Conservation (phyloP, 1,140 invertebrate species). For the Drosophila subpulchrella region DNA sequence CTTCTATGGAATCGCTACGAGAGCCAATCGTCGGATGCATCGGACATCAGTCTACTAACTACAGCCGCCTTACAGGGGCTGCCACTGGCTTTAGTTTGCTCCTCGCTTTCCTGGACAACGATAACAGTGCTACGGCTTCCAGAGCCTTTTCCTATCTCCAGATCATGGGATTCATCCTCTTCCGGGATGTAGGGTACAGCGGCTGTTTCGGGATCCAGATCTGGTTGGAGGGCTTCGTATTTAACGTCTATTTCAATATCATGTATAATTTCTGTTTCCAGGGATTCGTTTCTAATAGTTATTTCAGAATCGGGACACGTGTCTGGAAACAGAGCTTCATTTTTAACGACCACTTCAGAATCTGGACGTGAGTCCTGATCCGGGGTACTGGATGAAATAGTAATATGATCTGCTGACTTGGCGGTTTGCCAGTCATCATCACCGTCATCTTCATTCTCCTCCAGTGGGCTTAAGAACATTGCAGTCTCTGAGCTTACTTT, state of each 20-base stretch:
- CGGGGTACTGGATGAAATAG: slow-evolving; percentile 5
- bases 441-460: background rate
- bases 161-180: background rate
- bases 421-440: background rate
- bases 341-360: slow-evolving; percentile 6
- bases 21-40: slow-evolving; percentile 62
- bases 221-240: background rate
- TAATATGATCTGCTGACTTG: background rate
- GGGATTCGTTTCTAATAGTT: background rate
- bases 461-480: slow-evolving; percentile 52
- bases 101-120: background rate
- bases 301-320: background rate
- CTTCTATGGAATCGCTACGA: slow-evolving; percentile 14
- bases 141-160: background rate
- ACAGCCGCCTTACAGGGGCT: background rate
- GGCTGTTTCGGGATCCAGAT: too few relatives aligned
- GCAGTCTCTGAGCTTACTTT: background rate
- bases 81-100: background rate
- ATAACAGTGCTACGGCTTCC: background rate
- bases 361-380: background rate
- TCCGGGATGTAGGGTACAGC: background rate
- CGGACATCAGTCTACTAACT: slow-evolving; percentile 34
- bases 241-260: slow-evolving; percentile 10
- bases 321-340: background rate
- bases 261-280: background rate